Base-by-base conservation (phyloP, 1,140 invertebrate genomes). In the Megalonaias nervosa region DNA sequence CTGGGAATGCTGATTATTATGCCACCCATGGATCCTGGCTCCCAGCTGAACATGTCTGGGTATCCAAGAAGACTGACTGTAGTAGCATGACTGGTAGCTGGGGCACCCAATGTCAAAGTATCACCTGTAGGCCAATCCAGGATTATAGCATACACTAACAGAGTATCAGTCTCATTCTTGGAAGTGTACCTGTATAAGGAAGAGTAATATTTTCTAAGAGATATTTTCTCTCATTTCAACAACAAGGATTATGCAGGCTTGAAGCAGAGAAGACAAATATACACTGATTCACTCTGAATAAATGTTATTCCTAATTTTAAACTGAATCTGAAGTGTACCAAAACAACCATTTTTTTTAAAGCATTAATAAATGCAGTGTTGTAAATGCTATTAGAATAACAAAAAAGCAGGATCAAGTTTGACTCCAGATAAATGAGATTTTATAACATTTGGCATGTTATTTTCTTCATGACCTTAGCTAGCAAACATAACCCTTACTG, bases 111-210 rank as follows among this genome's bases (percentile, higher is more conserved):
- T 56, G 66, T 71, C 48, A 89, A 76, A 0, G 71, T 65, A 15
- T 74, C 69, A 1, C 70, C 71, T 31, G 59, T 56, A 0, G 86
- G 86, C 84, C 85, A 86, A 16, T 82, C 67, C 19, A 87, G 81
- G 13, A 82, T 68, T 38, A 87, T 81, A 16, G 81, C 83, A 59
- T 84, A 82, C 2, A 95, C 88, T 59, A 61, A 23, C 1, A 56
- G 56, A 21, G 67, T 62, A 2, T 1, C 64, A 15, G 31, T 68
- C 9, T 65, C 48, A 23, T 68, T 66, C 17, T 15, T 16, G 55
- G 56, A 23, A 12, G 81, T 82, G 23, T 80, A 82, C 81, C 81
- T 82, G 58, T 48, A 11, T 48, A 48, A 48, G 38, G 38, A 48
- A 9, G 38, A 48, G 9, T 48, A 31, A 59, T 56, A 23, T 55